Base-by-base conservation (phyloP, 1,140 invertebrate species). In the Papilio dardanus region DNA sequence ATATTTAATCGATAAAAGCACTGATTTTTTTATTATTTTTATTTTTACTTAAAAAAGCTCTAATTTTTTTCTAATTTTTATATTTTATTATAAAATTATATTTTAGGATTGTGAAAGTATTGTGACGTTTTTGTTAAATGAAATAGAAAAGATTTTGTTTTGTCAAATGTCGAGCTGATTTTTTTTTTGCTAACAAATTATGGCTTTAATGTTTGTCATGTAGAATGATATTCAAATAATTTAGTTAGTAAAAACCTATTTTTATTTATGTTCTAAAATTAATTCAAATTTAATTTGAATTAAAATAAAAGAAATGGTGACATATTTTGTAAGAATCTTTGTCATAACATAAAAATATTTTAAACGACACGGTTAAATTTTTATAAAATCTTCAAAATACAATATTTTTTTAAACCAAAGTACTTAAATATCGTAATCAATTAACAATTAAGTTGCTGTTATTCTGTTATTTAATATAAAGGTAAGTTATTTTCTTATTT, bases 161-260 rank as follows among this genome's bases (percentile, higher is more conserved):
- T 46, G 42, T 19, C 42, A 46, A 19, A 46, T 46, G 42, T 19
- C 42, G n/a, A 19, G n/a, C n/a, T n/a, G n/a, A n/a, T 2, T n/a
- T 6, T 46, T 6, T 46, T 46, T 46, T 46, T 46, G 4, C n/a
- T n/a, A 6, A 19, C n/a, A n/a, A 46, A n/a, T n/a, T n/a, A 42
- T 46, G 42, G 16, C 42, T 46, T 46, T 42, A 42, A 42, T 4
- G 40, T n/a, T n/a, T n/a, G n/a, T n/a, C n/a, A n/a, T 42, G 1
- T 46, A 5, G 3, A 19, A 6, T 16, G 4, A 46, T 37, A 12
- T 37, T 37, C 35, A 37, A 37, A 14, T 37, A 37, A 12, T n/a
- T n/a, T n/a, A n/a, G n/a, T n/a, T n/a, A n/a, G 35, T 37, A 37
- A 46, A 46, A 46, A 46, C 42, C 42, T 46, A 46, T 46, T 46